Evolutionary conservation across 1,140 invertebrate species (phyloP), one percentile per base, ranked within the genome.

Genomic region (Contarinia nasturtii): DNA sequence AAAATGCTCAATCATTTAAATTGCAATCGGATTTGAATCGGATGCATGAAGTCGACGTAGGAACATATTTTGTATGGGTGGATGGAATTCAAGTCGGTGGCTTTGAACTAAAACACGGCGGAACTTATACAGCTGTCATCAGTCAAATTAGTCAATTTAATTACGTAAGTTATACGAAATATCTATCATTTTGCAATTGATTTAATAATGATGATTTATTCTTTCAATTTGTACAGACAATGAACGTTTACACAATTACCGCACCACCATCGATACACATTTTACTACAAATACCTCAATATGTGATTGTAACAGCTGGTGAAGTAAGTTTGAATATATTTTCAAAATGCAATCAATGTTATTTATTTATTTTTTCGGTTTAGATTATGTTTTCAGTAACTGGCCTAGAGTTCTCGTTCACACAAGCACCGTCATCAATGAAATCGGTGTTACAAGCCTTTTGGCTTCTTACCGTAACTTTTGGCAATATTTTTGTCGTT

Each of bases 401-500:
- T 0, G 92, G 89, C 1, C 67, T 94, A 0, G 82, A 91, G 55
- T 95, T 95, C 67, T 86, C 87, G 0, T 96, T 92, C 61, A 77
- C 79, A 0, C 77, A 94, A 70, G 85, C 90, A 7, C 91, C 91
- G 0, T 57, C 66, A 2, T 80, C 75, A 49, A 93, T 96, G 89
- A 95, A 93, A 59, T 88, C 89, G 0, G 75, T 97, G 1, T 55
- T 97, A 1, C 82, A 87, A 63, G 87, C 91, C 2, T 73, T 77
- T 0, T 96, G 90, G 86, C 67, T 93, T 7, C 61, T 95, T 1
- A 94, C 90, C 0, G 82, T 84, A 1, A 86, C 91, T 1, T 75
- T 94, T 56, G 93, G 93, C 15, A 93, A 96, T 68, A 63, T 94
- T 1, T 81, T 97, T 7, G 79, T 95, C 2, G 75, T 95, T 19